A percentile compares a stretch with the other conserved stretches of the same genome.
phyloP scores from a whole-genome alignment of 2,113 vertebrate genomes.

The Eurystomus gularis region DNA sequence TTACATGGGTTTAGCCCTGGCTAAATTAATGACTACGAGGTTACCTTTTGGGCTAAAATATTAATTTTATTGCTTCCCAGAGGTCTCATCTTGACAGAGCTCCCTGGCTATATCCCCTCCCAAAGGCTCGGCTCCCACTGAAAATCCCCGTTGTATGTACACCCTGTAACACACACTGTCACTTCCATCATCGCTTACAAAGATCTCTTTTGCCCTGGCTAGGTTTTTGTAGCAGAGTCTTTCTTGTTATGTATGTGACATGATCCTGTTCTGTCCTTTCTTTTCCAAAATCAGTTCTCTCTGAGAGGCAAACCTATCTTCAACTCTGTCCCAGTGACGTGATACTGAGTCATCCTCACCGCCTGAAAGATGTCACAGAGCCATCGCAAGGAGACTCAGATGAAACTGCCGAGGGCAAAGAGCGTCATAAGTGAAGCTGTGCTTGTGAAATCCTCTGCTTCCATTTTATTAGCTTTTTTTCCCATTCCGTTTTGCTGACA shows the following conservation, averaged over 20 bases:
- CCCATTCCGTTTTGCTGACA: not conserved
- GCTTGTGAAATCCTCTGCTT: not conserved
- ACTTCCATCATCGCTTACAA: not conserved
- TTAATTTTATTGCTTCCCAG: not conserved
- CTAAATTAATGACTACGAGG: not conserved
- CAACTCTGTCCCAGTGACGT: not conserved
- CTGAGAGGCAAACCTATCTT: rapidly evolving
- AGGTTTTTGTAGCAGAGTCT: not conserved
- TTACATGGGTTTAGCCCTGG: not conserved
- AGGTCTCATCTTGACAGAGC: not conserved
- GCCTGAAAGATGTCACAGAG: not conserved
- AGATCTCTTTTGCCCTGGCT: not conserved
- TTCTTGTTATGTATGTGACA: not conserved
- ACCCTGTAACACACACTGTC: not conserved
- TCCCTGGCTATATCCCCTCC: not conserved
- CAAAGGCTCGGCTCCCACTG: not conserved
- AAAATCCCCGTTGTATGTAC: not conserved
- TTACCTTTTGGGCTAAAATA: not conserved
- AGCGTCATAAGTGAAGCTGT: rapidly evolving
- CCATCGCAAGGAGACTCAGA: not conserved
- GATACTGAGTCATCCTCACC: not conserved
- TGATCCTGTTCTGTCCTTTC: not conserved
- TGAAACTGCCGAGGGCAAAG: not conserved
- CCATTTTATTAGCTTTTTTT: not conserved
- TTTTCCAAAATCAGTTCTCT: not conserved